Percentiles rank a stretch among this genome's conserved stretches.
phyloP scores from a whole-genome alignment of 2,888 invertebrate genomes.

The Zygothrica quintamaculata region DNA sequence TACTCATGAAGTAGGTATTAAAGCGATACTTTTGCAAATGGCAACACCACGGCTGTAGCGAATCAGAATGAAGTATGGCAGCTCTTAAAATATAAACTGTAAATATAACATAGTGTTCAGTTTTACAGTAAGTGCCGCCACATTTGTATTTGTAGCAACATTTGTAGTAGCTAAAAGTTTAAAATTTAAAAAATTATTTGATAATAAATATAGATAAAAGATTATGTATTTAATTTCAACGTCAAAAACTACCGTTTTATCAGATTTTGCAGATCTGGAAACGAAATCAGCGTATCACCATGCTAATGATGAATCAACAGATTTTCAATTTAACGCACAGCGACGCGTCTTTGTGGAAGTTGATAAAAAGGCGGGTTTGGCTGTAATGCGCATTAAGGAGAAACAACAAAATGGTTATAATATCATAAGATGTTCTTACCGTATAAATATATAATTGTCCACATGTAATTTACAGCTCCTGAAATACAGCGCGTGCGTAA shows the following conservation, averaged over 20 bases:
- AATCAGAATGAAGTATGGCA: constrained; percentile 19
- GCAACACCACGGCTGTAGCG: too few species aligned
- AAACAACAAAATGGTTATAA: constrained; percentile 65
- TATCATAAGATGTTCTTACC: not conserved
- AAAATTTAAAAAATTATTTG: not conserved
- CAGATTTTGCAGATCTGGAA: constrained; percentile 80
- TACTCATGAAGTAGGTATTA: too few species aligned
- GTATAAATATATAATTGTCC: not conserved
- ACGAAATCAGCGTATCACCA: constrained; percentile 80
- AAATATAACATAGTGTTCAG: too few species aligned
- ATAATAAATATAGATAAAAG: constrained; percentile 1
- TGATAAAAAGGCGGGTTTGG: constrained; percentile 81
- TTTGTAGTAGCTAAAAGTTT: not conserved
- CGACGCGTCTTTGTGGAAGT: constrained; percentile 80
- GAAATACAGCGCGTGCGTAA: constrained; percentile 82
- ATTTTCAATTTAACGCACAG: constrained; percentile 82
- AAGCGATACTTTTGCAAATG: too few species aligned
- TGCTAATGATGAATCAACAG: constrained; percentile 76
- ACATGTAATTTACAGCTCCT: constrained; percentile 37
- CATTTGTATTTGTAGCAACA: constrained; percentile 3
- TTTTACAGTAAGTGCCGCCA: constrained; percentile 6
- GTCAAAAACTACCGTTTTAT: constrained; percentile 79
- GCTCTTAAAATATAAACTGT: constrained; percentile 1
- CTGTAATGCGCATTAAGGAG: constrained; percentile 82
- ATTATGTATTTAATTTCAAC: constrained; percentile 83